Conservation (phyloP, 2,888 invertebrate genomes). For the Cabera pusaria region DNA sequence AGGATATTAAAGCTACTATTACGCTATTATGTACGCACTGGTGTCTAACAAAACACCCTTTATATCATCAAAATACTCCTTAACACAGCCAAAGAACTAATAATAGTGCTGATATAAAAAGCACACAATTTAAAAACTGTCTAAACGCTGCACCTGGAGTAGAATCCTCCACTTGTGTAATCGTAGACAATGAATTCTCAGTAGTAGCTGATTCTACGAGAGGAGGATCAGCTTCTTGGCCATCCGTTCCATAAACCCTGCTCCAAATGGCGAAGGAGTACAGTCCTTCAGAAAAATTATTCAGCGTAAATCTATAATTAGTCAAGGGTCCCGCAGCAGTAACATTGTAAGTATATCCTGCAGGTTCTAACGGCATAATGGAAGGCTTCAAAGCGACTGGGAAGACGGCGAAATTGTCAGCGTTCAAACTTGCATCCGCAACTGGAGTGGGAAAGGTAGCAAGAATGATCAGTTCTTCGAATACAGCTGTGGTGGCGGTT, state of each 20-base stretch:
- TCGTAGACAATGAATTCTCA: background rate
- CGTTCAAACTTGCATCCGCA: slow-evolving; percentile 37
- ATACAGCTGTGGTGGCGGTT: slow-evolving; percentile 60
- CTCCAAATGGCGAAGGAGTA: slow-evolving; percentile 81
- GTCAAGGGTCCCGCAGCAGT: slow-evolving; percentile 29
- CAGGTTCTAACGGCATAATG: slow-evolving; percentile 72
- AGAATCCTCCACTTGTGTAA: background rate
- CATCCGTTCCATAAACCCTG: slow-evolving; percentile 72
- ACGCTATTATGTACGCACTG: too few relatives aligned
- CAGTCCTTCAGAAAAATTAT: slow-evolving; percentile 50
- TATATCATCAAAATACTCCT: too few relatives aligned
- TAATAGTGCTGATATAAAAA: slow-evolving; percentile 26
- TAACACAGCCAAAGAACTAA: too few relatives aligned
- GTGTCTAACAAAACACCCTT: too few relatives aligned
- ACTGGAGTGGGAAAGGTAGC: slow-evolving; percentile 65
- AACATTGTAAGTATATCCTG: slow-evolving; percentile 49
- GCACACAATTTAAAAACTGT: slow-evolving; percentile 24
- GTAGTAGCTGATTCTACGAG: slow-evolving; percentile 19
- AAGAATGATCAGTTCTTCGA: slow-evolving; percentile 68
- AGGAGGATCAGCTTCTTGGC: slow-evolving; percentile 48
- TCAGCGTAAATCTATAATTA: slow-evolving; percentile 43
- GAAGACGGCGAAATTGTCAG: slow-evolving; percentile 62
- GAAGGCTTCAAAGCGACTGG: slow-evolving; percentile 75
- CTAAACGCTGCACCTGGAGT: slow-evolving; percentile 22
- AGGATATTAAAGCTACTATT: too few relatives aligned